Conservation (phyloP, 2,113 vertebrate genomes). For the Anolis sagrei region DNA sequence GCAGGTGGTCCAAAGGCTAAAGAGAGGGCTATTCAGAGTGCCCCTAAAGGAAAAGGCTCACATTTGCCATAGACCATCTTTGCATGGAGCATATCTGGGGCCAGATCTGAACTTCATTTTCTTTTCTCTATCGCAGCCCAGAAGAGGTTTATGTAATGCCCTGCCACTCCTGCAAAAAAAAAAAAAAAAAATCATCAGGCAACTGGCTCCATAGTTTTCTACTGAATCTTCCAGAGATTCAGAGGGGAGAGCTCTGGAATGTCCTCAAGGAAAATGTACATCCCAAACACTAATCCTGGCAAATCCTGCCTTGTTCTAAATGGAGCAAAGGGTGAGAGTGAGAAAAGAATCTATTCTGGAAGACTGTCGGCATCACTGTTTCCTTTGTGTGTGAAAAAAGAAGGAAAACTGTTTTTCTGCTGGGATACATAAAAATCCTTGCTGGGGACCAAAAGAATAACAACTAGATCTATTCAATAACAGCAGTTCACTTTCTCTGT, state of each 20-base stretch:
- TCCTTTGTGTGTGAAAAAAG: slow-evolving; percentile 54
- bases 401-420: slow-evolving; percentile 49
- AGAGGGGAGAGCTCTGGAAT: slow-evolving; percentile 52
- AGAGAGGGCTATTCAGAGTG: slow-evolving; percentile 54
- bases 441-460: slow-evolving; percentile 50
- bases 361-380: slow-evolving; percentile 48
- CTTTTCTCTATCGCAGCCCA: slow-evolving; percentile 28
- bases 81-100: background rate
- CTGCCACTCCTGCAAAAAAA: background rate
- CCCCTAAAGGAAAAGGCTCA: slow-evolving; percentile 50
- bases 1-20: slow-evolving; percentile 75
- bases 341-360: slow-evolving; percentile 64
- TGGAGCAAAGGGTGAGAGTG: slow-evolving; percentile 33
- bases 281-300: slow-evolving; percentile 60
- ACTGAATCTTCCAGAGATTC: slow-evolving; percentile 44
- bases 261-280: slow-evolving; percentile 62
- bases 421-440: slow-evolving; percentile 54
- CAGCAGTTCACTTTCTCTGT: slow-evolving; percentile 26
- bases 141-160: slow-evolving; percentile 23
- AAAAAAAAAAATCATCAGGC: background rate
- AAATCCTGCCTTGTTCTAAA: slow-evolving; percentile 55
- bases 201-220: slow-evolving; percentile 18
- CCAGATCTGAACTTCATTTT: slow-evolving; percentile 31
- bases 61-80: slow-evolving; percentile 43
- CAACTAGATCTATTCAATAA: slow-evolving; percentile 27